Conservation (phyloP, 2,888 invertebrate genomes). For the Hirtodrosophila duncani region DNA sequence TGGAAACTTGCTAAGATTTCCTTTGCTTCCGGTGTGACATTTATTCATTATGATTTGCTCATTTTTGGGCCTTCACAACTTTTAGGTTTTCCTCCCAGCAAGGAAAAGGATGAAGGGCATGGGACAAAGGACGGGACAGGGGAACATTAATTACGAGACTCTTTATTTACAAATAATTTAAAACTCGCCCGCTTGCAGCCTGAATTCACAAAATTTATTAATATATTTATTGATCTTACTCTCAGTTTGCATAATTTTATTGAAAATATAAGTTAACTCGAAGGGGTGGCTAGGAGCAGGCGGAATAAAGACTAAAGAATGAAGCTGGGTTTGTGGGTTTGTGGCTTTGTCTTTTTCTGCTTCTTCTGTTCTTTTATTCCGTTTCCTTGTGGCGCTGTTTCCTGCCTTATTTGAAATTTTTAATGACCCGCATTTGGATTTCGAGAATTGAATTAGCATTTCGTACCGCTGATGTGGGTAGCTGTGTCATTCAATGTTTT, state of each 20-base stretch:
- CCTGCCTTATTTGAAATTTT: conserved; percentile 18
- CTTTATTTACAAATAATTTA: conserved; percentile 70
- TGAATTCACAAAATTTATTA: conserved; percentile 34
- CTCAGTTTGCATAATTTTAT: conserved; percentile 22
- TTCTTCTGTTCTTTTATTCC: conserved; percentile 10
- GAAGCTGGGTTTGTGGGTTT: no score
- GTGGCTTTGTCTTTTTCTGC: conserved; percentile 3
- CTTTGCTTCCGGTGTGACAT: conserved; percentile 69
- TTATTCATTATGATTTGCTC: conserved; percentile 71
- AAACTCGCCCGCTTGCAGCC: conserved; percentile 31
- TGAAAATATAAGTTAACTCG: conserved; percentile 11
- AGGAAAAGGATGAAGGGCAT: background rate
- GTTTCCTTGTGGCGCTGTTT: conserved; percentile 14
- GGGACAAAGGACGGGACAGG: no score
- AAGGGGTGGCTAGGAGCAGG: no score
- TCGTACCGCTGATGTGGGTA: conserved; percentile 54
- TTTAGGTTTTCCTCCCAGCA: conserved; percentile 11
- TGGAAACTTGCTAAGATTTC: conserved; percentile 53
- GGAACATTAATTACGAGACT: conserved; percentile 53
- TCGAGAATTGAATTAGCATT: conserved; percentile 56
- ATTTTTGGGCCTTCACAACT: conserved; percentile 40
- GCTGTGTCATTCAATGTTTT: conserved; percentile 20
- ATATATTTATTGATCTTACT: conserved; percentile 62
- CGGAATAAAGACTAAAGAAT: no score
- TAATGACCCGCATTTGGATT: conserved; percentile 45